Percentiles rank a stretch among this genome's conserved stretches.
Evolutionary conservation across 1,140 invertebrate species (phyloP).

Genomic region (Brachionus manjavacas): DNA sequence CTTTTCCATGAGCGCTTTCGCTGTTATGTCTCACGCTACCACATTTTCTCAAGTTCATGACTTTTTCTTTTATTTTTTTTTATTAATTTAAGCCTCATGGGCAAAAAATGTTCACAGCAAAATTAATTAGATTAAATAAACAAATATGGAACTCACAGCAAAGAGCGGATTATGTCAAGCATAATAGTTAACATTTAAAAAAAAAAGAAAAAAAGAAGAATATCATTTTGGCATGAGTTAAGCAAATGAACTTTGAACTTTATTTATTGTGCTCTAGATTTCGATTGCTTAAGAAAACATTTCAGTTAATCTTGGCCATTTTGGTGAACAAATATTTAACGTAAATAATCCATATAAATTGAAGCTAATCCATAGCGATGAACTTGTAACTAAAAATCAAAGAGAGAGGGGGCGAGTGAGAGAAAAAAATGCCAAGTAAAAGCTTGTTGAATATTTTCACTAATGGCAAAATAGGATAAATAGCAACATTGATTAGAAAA

Average conservation of each 20-base stretch:
- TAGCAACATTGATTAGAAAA: neutral
- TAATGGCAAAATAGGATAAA: neutral
- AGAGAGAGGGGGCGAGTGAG: neutral
- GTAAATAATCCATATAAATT: conserved; percentile 10
- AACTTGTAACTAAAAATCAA: neutral
- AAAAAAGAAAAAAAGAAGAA: neutral
- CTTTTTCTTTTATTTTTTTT: no score
- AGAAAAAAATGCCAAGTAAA: neutral
- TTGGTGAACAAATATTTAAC: neutral
- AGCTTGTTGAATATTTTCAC: neutral
- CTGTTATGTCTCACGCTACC: neutral
- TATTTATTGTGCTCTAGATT: neutral
- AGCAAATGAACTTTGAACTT: neutral
- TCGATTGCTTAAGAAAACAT: neutral
- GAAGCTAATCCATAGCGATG: neutral
- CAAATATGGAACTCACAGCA: neutral
- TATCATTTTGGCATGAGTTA: neutral
- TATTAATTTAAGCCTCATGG: no score
- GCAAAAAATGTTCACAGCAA: neutral
- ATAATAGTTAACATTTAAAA: neutral
- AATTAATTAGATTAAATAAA: neutral
- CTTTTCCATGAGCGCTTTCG: neutral
- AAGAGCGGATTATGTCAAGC: neutral
- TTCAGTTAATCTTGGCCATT: neutral
- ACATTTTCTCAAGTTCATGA: neutral